Evolutionary conservation across 2,888 invertebrate species (phyloP).

Genomic region (Lapara coniferarum): DNA sequence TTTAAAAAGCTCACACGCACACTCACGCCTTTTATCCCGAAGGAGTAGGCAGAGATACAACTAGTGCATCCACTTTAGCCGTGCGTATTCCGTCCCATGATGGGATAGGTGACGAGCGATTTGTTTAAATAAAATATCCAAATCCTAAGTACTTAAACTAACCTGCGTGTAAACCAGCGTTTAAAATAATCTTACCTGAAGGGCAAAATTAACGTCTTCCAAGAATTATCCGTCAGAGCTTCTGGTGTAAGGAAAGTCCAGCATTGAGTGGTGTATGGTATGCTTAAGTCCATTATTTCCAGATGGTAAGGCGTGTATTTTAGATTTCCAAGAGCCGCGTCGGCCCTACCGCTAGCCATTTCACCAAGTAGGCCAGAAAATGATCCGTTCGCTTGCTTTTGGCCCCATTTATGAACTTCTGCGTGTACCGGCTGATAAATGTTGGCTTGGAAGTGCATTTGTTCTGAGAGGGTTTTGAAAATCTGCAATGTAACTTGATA

Average conservation of each 20-base stretch:
- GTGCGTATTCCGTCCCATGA: too few relatives aligned
- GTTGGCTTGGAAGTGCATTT: conserved; percentile 88
- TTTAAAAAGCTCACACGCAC: too few relatives aligned
- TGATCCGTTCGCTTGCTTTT: conserved; percentile 84
- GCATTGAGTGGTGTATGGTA: conserved; percentile 92
- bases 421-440: conserved; percentile 87
- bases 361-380: conserved; percentile 90
- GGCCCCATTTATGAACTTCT: conserved; percentile 87
- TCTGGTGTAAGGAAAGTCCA: conserved; percentile 93
- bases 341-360: conserved; percentile 86
- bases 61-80: too few relatives aligned
- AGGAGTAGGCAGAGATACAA: too few relatives aligned
- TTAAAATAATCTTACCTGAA: conserved; percentile 84
- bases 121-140: too few relatives aligned
- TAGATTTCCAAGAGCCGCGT: conserved; percentile 90
- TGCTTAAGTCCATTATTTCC: conserved; percentile 88
- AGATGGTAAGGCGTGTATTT: conserved; percentile 88
- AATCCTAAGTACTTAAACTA: too few relatives aligned
- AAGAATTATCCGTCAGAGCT: conserved; percentile 90
- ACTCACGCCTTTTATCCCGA: too few relatives aligned
- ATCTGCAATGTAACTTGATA: conserved; percentile 73
- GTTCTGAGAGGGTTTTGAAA: conserved; percentile 85
- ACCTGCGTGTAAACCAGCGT: background rate
- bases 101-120: too few relatives aligned
- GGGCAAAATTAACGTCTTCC: conserved; percentile 92